Evolutionary conservation across 2,797 vertebrate species (phyloP).

Genomic region (Poeciliopsis paucimaculata): DNA sequence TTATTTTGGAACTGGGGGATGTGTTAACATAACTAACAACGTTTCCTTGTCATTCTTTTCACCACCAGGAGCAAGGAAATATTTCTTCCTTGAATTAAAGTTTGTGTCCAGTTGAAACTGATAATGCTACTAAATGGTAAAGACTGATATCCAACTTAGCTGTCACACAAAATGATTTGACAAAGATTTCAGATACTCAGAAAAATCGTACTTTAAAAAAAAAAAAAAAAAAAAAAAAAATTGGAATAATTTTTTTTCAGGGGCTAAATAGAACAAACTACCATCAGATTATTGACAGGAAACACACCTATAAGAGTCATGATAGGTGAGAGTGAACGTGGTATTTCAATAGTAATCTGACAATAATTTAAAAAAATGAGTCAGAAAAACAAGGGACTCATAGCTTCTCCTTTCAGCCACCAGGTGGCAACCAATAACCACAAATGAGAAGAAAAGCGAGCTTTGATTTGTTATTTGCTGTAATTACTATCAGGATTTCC

Average conservation of each 20-base stretch:
- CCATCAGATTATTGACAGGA: background rate
- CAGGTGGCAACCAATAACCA: conserved; percentile 64
- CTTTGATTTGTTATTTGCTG: background rate
- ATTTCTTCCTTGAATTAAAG: background rate
- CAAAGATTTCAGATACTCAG: background rate
- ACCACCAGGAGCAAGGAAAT: background rate
- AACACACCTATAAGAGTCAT: background rate
- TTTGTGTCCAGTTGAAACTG: background rate
- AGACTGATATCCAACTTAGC: background rate
- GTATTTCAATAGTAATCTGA: background rate
- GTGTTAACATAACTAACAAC: background rate
- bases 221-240: too few relatives aligned
- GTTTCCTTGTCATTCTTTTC: background rate
- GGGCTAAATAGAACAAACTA: background rate
- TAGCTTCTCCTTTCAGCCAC: conserved; percentile 27
- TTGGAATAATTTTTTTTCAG: background rate
- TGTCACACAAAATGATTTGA: background rate
- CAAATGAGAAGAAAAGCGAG: conserved; percentile 44
- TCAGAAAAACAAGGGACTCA: background rate
- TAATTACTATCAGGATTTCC: too few relatives aligned
- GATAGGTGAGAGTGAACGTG: background rate
- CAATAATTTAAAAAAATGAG: background rate
- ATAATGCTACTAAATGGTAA: background rate
- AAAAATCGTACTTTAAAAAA: background rate
- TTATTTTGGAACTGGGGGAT: background rate